Conservation (phyloP, 2,113 vertebrate genomes). For the Craseonycteris thonglongyai region DNA sequence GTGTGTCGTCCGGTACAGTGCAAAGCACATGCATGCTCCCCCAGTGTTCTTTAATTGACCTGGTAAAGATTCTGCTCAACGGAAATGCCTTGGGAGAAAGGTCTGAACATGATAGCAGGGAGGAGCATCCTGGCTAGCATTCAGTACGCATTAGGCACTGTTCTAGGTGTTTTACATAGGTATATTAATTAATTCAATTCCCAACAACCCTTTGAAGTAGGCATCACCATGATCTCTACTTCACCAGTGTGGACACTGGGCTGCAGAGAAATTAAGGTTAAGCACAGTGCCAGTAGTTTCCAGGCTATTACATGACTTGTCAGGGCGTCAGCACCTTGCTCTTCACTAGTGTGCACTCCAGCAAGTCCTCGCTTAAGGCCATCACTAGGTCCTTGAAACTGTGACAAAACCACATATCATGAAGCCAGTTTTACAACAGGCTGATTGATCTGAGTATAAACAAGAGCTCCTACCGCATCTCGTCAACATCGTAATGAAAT, state of each 20-base stretch:
- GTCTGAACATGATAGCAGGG: background rate
- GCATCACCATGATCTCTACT: background rate
- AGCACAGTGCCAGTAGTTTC: background rate
- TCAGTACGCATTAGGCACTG: background rate
- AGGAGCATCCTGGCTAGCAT: accelerated
- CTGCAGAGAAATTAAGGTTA: background rate
- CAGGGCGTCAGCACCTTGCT: background rate
- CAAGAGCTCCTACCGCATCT: background rate
- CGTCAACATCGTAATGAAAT: background rate
- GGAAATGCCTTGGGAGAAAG: background rate
- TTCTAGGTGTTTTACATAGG: background rate
- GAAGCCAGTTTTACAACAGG: background rate
- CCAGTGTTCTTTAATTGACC: background rate
- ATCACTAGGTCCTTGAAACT: background rate
- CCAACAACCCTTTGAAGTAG: background rate
- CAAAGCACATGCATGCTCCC: background rate
- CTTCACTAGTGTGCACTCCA: background rate
- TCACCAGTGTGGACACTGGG: background rate
- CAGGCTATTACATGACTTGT: background rate
- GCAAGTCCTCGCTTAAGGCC: background rate
- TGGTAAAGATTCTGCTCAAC: background rate
- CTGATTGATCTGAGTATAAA: too few relatives aligned
- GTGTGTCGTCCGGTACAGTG: background rate
- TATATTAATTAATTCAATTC: background rate
- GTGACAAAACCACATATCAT: background rate